These are phyloP conservation scores for Carduelis carduelis DNA, from an alignment of 2,797 vertebrate genomes.

Conservation along the genomic window DNA sequence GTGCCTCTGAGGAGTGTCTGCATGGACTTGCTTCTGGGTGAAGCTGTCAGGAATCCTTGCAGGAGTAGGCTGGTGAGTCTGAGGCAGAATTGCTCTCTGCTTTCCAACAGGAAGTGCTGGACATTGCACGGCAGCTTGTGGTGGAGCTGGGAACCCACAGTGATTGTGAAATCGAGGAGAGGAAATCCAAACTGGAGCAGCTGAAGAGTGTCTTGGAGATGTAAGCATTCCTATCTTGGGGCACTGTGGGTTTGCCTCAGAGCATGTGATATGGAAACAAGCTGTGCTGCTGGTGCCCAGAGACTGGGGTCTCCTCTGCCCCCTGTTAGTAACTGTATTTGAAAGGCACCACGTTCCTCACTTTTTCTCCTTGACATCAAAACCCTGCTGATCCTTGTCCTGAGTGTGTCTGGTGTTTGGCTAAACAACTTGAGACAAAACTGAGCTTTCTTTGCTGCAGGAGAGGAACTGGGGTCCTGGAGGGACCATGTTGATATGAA, in stretches of 20 bases:
- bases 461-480: not conserved
- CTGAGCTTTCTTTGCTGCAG: not conserved
- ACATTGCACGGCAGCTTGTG: slow-evolving; percentile 90
- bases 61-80: not conserved
- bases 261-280: not conserved
- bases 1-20: not conserved
- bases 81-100: not conserved
- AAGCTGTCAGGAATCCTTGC: not conserved
- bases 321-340: not conserved
- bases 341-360: not conserved
- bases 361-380: not conserved
- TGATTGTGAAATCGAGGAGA: slow-evolving; percentile 93
- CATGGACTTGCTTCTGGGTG: not conserved
- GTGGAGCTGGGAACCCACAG: slow-evolving; percentile 87
- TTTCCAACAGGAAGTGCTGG: slow-evolving; percentile 90
- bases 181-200: slow-evolving; percentile 94
- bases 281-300: not conserved
- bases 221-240: slow-evolving; percentile 74
- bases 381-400: not conserved
- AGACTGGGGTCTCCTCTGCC: not conserved
- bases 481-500: not conserved
- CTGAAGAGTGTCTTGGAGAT: slow-evolving; percentile 98
- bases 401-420: not conserved
- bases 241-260: not conserved
- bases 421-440: not conserved